Percentiles rank a stretch among this genome's conserved stretches.
Conservation (phyloP, 2,888 invertebrate species). For the Neoitamus cyanurus region DNA sequence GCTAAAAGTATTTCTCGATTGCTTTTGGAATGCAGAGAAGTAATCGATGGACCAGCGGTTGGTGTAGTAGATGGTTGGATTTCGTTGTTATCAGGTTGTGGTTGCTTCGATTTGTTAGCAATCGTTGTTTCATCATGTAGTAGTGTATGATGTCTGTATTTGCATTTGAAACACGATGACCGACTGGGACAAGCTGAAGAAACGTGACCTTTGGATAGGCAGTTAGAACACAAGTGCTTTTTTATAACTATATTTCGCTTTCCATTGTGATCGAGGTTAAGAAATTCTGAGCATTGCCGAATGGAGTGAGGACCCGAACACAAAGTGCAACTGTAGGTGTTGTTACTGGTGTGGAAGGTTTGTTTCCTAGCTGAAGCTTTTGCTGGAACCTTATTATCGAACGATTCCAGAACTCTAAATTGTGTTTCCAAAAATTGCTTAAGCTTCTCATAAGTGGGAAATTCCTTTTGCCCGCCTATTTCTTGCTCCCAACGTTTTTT, state of each 20-base stretch:
- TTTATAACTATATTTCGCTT: neutral
- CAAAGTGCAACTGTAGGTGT: neutral
- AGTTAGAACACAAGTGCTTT: neutral
- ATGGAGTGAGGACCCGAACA: neutral
- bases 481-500: neutral
- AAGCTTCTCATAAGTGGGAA: neutral
- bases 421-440: neutral
- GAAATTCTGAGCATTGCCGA: neutral
- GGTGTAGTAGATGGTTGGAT: neutral
- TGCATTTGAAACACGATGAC: neutral
- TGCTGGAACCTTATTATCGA: too few species aligned
- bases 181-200: neutral
- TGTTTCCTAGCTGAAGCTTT: too few species aligned
- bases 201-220: neutral
- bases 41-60: neutral
- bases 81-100: neutral
- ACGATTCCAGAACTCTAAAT: too few species aligned
- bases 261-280: neutral
- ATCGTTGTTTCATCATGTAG: neutral
- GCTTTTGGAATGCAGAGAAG: neutral
- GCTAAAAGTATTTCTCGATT: too few species aligned
- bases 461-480: neutral
- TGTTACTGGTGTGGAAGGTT: too few species aligned
- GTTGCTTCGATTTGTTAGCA: neutral
- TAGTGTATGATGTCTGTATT: neutral